Conservation (phyloP, 1,140 invertebrate genomes). For the Araneus ventricosus region DNA sequence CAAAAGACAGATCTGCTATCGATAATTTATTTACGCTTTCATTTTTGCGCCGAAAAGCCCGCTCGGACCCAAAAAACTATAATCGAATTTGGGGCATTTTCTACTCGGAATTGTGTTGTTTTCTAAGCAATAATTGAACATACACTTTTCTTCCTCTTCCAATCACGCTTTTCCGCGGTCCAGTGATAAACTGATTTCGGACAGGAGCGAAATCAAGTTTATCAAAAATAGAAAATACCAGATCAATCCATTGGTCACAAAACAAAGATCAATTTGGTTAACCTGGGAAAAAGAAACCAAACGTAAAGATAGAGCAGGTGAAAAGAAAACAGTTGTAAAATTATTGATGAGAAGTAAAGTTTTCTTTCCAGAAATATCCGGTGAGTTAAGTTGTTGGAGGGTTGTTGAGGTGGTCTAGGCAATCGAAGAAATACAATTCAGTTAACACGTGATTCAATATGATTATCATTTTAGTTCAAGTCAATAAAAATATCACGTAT, state of each 20-base stretch:
- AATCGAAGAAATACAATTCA: too few relatives aligned
- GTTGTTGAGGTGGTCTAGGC: too few relatives aligned
- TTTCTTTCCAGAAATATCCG: too few relatives aligned
- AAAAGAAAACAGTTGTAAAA: too few relatives aligned
- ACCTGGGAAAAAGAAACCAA: not conserved
- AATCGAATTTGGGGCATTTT: constrained; percentile 21
- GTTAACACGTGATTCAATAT: too few relatives aligned
- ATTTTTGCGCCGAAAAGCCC: not conserved
- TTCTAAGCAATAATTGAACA: not conserved
- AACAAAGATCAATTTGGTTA: too few relatives aligned
- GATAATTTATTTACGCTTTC: constrained; percentile 24
- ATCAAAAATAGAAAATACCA: not conserved
- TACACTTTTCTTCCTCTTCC: not conserved
- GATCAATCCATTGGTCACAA: not conserved
- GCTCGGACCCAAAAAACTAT: not conserved
- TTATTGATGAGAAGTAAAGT: too few relatives aligned
- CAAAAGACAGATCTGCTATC: not conserved
- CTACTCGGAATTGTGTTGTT: constrained; percentile 12
- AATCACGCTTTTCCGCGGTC: not conserved
- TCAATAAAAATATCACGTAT: too few relatives aligned
- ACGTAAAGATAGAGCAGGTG: not conserved
- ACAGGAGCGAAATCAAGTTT: not conserved
- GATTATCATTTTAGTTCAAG: too few relatives aligned
- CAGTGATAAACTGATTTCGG: not conserved
- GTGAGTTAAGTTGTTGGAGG: too few relatives aligned